phyloP scores from a whole-genome alignment of 30 jellyfish, hydroid and myxozoan species.

The Phacellophora camtschatica region DNA sequence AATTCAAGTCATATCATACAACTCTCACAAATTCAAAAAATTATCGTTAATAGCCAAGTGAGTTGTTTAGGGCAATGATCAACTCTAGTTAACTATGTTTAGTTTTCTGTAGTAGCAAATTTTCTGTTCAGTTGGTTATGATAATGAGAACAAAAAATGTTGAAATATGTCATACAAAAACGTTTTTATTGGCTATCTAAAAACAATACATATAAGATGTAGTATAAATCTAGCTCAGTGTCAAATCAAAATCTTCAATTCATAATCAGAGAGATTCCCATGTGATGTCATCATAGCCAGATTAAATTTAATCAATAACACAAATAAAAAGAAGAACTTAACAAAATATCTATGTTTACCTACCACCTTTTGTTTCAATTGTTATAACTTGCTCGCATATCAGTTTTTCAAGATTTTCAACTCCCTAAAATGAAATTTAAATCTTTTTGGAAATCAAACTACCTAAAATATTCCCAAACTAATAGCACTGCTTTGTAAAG shows the following conservation, averaged over 20 bases:
- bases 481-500: neutral
- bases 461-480: neutral
- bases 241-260: neutral
- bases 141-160: no score
- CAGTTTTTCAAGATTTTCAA: slow-evolving; percentile 7
- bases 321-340: neutral
- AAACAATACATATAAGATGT: no score
- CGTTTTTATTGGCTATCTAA: no score
- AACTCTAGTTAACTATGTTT: no score
- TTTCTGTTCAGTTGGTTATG: no score
- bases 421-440: neutral
- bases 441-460: neutral
- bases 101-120: no score
- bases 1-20: no score
- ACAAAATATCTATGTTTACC: neutral
- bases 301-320: neutral
- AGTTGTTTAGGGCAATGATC: no score
- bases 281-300: slow-evolving; percentile 22
- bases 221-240: no score
- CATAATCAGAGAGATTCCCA: slow-evolving; percentile 18
- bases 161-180: no score
- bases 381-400: slow-evolving; percentile 11
- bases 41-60: no score
- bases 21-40: no score
- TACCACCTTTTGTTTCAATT: neutral